Conservation (phyloP, 2,888 invertebrate genomes). For the Oscheius sp. region DNA sequence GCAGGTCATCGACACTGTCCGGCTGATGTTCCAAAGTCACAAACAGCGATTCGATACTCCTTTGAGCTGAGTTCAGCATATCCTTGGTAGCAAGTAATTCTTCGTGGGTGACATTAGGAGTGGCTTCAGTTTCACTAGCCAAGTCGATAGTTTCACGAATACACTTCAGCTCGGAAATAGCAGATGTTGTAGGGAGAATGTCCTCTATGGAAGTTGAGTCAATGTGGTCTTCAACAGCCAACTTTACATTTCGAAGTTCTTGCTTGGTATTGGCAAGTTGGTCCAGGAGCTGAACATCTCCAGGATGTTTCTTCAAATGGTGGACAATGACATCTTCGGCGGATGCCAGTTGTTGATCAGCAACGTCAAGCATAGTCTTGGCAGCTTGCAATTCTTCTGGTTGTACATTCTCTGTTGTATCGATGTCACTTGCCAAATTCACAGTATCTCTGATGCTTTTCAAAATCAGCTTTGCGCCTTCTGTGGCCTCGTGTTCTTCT, state of each 20-base stretch:
- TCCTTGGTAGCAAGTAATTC: slow-evolving; percentile 9
- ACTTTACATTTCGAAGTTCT: neutral
- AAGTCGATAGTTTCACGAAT: slow-evolving; percentile 18
- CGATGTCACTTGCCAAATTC: slow-evolving; percentile 1
- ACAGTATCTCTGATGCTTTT: neutral
- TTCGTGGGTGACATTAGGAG: neutral
- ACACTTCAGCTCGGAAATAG: neutral
- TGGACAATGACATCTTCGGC: neutral
- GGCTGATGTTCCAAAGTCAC: slow-evolving; percentile 7
- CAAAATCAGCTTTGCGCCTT: slow-evolving; percentile 6
- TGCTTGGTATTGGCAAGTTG: neutral
- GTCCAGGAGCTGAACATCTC: neutral
- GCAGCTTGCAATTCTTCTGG: slow-evolving; percentile 11
- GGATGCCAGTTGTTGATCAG: neutral
- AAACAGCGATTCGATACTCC: slow-evolving; percentile 12
- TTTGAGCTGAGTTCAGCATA: slow-evolving; percentile 13
- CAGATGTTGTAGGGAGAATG: neutral
- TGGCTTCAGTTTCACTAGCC: slow-evolving; percentile 24
- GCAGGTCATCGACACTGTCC: slow-evolving; percentile 17
- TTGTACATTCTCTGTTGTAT: neutral
- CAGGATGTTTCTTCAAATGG: neutral
- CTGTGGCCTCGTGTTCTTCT: slow-evolving; percentile 8
- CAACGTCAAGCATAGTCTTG: neutral
- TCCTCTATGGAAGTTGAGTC: neutral
- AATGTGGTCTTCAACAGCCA: neutral